Evolutionary conservation across 1,140 invertebrate genomes (phyloP), one percentile per base, ranked within the genome.

Genomic region (Danaus plexippus): DNA sequence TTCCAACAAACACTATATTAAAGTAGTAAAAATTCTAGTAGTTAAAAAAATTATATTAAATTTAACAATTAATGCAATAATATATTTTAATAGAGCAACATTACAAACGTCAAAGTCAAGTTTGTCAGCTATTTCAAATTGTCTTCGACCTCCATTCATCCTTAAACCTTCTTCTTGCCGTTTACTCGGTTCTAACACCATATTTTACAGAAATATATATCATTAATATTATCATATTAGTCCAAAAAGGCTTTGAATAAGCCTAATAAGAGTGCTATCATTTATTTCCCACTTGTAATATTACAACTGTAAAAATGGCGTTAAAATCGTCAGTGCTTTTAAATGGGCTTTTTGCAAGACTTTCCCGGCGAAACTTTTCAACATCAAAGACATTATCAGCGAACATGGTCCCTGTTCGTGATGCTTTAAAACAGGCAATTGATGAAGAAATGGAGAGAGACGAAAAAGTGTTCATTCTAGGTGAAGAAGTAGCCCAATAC

Each of bases 401-500:
- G 46, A 92, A 92, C 70, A 88, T 95, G 88, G 90, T 99, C 89
- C 97, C 95, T 4, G 97, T 99, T 1, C 89, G 98, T 77, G 98
- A 99, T 94, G 98, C 98, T 11, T 85, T 99, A 9, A 99, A 99
- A 88, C 90, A 93, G 41, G 98, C 98, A 0, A 89, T 99, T 73
- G 97, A 99, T 81, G 98, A 99, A 83, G 98, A 99, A 89, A 94
- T 99, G 90, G 93, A 94, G 75, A 90, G 93, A 58, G 98, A 99
- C 85, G 96, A 98, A 40, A 91, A 91, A 56, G 98, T 99, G 0
- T 98, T 99, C 84, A 73, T 99, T 12, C 70, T 99, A 45, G 98
- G 98, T 42, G 98, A 99, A 88, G 98, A 99, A 89, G 98, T 99
- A 0, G 98, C 97, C n/a, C 91, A 95, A 85, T 99, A 99, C 74